These are phyloP conservation scores for Orthosia incerta DNA, from an alignment of 2,888 invertebrate genomes.

Conservation along the genomic window DNA sequence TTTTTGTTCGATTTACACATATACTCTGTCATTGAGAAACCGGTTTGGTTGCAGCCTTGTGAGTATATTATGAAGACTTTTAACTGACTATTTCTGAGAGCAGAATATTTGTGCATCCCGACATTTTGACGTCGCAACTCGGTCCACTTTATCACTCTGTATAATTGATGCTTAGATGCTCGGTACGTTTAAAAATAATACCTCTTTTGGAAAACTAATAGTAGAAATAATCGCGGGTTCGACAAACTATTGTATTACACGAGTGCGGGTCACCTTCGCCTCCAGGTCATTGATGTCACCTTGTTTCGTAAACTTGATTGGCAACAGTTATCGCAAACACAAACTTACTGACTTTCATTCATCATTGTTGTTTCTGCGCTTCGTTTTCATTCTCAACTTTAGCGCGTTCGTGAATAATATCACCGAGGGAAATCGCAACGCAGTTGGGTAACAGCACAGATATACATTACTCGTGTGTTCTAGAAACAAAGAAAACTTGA, in stretches of 20 bases:
- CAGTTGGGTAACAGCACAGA: constrained; percentile 37
- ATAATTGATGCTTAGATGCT: constrained; percentile 27
- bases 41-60: constrained; percentile 55
- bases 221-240: constrained; percentile 78
- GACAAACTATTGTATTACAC: constrained; percentile 80
- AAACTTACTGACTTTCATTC: constrained; percentile 80
- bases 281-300: constrained; percentile 88
- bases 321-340: constrained; percentile 82
- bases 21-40: constrained; percentile 66
- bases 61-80: constrained; percentile 28
- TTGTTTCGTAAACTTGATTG: constrained; percentile 88
- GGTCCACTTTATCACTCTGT: neutral
- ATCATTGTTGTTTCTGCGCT: constrained; percentile 74
- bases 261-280: constrained; percentile 87
- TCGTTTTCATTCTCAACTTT: constrained; percentile 59
- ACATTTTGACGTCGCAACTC: constrained; percentile 9
- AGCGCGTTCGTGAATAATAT: constrained; percentile 51
- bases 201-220: constrained; percentile 67
- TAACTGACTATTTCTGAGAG: constrained; percentile 12
- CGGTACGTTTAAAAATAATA: constrained; percentile 57
- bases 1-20: constrained; percentile 70
- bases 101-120: constrained; percentile 25
- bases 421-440: constrained; percentile 59
- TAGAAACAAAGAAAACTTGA: constrained; percentile 48
- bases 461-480: constrained; percentile 42